Base-by-base conservation (phyloP, 2,113 vertebrate species). In the Alectura lathami region DNA sequence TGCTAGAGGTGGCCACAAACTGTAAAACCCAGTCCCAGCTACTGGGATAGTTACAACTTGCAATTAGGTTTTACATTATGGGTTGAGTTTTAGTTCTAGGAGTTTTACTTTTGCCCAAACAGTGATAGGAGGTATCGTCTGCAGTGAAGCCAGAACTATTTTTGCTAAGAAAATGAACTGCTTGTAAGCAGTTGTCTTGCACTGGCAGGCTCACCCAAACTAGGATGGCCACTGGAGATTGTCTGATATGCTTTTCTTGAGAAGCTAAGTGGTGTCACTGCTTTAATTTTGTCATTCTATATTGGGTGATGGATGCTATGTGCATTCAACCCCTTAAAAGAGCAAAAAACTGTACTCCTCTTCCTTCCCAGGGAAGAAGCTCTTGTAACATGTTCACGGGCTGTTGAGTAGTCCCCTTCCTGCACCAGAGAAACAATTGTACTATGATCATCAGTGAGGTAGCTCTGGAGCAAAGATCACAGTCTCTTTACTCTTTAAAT, bases 321-420 rank as follows among this genome's bases (percentile, higher is more conserved):
- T 57, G 11, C 9, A 18, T 77, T 78, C n/a, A 69, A 67, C 3
- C 5, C 13, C 17, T 45, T 26, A 88, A 60, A 42, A 53, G 4
- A 50, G 14, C 9, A 54, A 81, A 48, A 89, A 54, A 7, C 13
- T 27, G 17, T 27, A 34, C 22, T 29, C 13, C 2, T 63, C n/a
- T 43, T 84, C 32, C 11, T 47, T 4, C 11, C 7, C 8, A 23
- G 4, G 63, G 45, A 24, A 75, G 45, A 24, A 75, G 47, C 11
- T 32, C 11, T 17, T 48, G 23, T 6, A 24, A 5, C 1, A 9
- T 2, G 7, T 15, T 15, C 26, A 23, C 27, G 15, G n/a, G 2
- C 9, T 34, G 13, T 29, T 76, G 12, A 14, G 24, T 5, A 7
- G 7, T 22, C 17, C 72, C 29, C 26, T 3, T 62, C 11, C 20